Base-by-base conservation (phyloP, 2,113 vertebrate species). In the Petaurus breviceps region DNA sequence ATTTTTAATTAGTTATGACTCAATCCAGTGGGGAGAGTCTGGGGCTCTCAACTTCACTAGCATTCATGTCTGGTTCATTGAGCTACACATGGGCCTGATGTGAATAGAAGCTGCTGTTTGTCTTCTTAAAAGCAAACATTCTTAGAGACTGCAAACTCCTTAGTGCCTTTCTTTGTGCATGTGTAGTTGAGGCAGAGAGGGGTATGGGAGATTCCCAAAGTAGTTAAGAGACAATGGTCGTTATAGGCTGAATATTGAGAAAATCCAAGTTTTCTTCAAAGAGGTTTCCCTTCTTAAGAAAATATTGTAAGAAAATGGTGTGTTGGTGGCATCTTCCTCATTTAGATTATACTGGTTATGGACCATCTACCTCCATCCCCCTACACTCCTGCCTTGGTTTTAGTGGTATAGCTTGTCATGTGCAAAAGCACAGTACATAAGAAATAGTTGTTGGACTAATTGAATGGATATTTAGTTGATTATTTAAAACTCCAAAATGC, bases 401-500 rank as follows among this genome's bases (percentile, higher is more conserved):
- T 31, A 96, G 31, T 91, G 90, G 52, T 51, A 53, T 53, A n/a
- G 28, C 93, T 14, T 91, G 43, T 94, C 46, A 23, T 90, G 57
- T 95, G 57, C 91, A 51, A 96, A 96, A 94, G 51, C 94, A 61
- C 10, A 92, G 6, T 61, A 89, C 51, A 89, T 54, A 84, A 68
- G 28, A 57, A 77, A n/a, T 84, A 95, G 92, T 95, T 95, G 43
- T 92, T 95, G n/a, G 43, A 68, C 61, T 84, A 84, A 23, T 43
- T 84, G 68, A 84, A 84, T 43, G 19, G 16, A 31, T 68, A 68
- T 37, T 14, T 68, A 68, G 61, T 68, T 37, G 61, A 68, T 68
- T 5, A 16, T 97, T 95, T 93, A 91, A 92, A 95, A 96, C 53
- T 94, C 77, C 24, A 22, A 94, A 94, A 89, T 90, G 57, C 95